Base-by-base conservation (phyloP, 2,797 vertebrate genomes). In the Poeciliopsis presidionis region DNA sequence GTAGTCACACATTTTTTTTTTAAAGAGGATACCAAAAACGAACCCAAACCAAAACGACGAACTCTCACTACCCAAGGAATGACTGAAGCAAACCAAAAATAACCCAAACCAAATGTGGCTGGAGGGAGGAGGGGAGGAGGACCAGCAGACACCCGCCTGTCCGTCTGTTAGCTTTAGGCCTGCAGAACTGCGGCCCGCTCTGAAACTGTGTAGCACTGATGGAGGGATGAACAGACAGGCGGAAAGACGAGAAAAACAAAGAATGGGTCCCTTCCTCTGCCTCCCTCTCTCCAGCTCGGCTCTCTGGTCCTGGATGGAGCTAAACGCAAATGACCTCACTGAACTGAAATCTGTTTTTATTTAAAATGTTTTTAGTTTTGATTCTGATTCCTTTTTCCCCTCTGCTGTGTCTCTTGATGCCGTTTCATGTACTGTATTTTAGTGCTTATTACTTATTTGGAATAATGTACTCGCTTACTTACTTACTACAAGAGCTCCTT, bases 321-420 rank as follows among this genome's bases (percentile, higher is more conserved):
- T 89, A 93, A 95, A 94, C 95, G 94, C 94, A 94, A 95, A 95
- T 94, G 94, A 96, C 95, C 95, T 96, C 96, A 95, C 94, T 94
- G 93, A 95, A 95, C 95, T 95, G 92, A 95, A 91, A 94, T 93
- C 93, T 94, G 95, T 91, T 91, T 84, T 77, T 78, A 74, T 89
- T 92, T 89, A 77, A 82, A 87, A 93, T 89, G 11, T 14, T 63
- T 61, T 73, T 55, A 14, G 8, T 61, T 94, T 90, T 89, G 88
- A 87, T 93, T 92, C 83, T 85, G 90, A 90, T 90, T 93, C 88
- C 93, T 94, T 93, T 89, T 87, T 28, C n/a, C 41, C 94, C 87
- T 94, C 91, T 92, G 93, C 94, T 91, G 90, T 94, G 90, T 95
- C 93, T 94, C 93, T 96, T 93, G 90, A 95, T 93, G 94, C 93